phyloP scores from a whole-genome alignment of 2,797 vertebrate genomes.

The Chloroceryle inda region DNA sequence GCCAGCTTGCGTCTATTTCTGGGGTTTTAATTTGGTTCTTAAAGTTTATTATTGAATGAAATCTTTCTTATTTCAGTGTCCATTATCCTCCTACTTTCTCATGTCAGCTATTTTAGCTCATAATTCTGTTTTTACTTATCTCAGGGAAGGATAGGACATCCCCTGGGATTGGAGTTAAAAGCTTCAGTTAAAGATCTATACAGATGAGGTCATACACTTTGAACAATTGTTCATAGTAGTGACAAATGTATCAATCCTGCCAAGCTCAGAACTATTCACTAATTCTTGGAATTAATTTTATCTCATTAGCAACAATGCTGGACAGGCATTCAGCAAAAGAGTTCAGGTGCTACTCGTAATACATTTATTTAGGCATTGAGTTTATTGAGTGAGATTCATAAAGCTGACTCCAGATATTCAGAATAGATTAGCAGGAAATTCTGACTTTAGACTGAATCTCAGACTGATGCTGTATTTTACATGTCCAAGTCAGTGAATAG shows the following conservation, averaged over 20 bases:
- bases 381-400: not conserved
- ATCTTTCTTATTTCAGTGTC: not conserved
- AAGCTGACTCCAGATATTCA: not conserved
- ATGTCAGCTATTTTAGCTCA: not conserved
- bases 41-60: not conserved
- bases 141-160: not conserved
- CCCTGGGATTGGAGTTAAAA: not conserved
- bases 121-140: slow-evolving; percentile 3
- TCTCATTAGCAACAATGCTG: not conserved
- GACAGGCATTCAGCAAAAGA: not conserved
- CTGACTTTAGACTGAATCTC: not conserved
- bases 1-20: not conserved
- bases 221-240: not conserved
- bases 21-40: not conserved
- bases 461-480: not conserved
- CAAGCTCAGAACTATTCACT: not conserved
- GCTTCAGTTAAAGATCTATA: not conserved
- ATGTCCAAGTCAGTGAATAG: not conserved
- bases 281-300: not conserved
- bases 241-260: not conserved
- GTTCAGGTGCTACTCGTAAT: not conserved
- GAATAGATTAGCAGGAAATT: not conserved
- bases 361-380: not conserved
- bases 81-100: not conserved
- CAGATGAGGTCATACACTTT: not conserved